Conservation (phyloP, 2,113 vertebrate species). For the Agapornis roseicollis region DNA sequence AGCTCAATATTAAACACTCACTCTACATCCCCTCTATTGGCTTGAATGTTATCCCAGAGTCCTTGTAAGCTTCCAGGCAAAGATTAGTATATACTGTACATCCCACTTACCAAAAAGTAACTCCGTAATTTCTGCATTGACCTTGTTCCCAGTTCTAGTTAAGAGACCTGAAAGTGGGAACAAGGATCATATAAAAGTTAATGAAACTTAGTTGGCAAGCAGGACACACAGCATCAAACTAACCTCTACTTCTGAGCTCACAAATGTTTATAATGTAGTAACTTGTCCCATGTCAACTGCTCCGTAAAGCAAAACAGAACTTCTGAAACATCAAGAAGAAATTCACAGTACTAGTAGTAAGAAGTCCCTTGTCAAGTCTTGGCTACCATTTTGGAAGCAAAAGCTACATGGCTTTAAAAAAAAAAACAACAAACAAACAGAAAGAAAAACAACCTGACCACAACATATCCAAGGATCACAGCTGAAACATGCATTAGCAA, state of each 20-base stretch:
- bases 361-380: background rate
- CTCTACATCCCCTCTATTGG: background rate
- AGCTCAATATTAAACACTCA: background rate
- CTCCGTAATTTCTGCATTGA: conserved; percentile 66
- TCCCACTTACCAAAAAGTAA: conserved; percentile 67
- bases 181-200: conserved; percentile 68
- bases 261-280: conserved; percentile 11
- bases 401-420: background rate
- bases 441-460: background rate
- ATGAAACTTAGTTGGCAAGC: conserved; percentile 58
- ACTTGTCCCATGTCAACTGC: conserved; percentile 1
- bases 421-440: background rate
- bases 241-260: conserved; percentile 55
- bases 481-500: background rate
- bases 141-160: conserved; percentile 70
- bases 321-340: conserved; percentile 9
- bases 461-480: background rate
- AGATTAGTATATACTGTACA: conserved; percentile 64
- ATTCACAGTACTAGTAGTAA: background rate
- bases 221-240: conserved; percentile 63
- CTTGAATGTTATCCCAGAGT: conserved; percentile 21
- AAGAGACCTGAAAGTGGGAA: conserved; percentile 69
- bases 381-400: conserved; percentile 1
- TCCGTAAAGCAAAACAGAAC: conserved; percentile 12
- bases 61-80: conserved; percentile 55